Evolutionary conservation across 2,797 vertebrate genomes (phyloP).

Genomic region (Carcharodon carcharias): DNA sequence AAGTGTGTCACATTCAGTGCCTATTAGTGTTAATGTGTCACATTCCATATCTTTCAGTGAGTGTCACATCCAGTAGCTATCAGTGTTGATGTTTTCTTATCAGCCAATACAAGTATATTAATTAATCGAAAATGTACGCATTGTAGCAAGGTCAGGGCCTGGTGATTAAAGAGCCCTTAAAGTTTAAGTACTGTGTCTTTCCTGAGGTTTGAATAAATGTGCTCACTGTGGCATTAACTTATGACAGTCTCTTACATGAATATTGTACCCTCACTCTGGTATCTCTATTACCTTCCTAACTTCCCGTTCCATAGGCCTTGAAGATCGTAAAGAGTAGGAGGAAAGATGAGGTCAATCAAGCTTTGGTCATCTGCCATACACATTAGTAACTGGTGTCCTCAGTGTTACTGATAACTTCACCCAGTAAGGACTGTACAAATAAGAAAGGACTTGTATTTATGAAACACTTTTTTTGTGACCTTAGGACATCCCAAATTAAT

Average conservation of each 20-base stretch:
- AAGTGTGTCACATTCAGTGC: neutral
- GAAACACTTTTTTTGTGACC: neutral
- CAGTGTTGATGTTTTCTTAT: neutral
- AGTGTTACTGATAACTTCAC: neutral
- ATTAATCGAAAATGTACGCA: neutral
- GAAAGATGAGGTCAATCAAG: neutral
- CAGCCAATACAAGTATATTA: neutral
- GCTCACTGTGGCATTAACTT: neutral
- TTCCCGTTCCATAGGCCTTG: no score
- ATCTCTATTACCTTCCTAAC: neutral
- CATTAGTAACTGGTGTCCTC: neutral
- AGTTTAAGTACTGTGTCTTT: neutral
- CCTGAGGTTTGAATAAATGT: constrained; percentile 10
- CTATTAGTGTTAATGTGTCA: constrained; percentile 13
- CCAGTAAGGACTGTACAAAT: neutral
- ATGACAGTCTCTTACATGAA: neutral
- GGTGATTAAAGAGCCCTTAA: neutral
- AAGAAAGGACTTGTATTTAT: neutral
- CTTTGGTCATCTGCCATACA: neutral
- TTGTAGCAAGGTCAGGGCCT: neutral
- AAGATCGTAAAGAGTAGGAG: neutral
- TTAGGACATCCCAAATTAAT: neutral
- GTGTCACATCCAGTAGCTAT: neutral
- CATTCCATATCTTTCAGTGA: neutral
- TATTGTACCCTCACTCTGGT: neutral